phyloP scores from a whole-genome alignment of 1,140 invertebrate species.

The Micrasema minimum region DNA sequence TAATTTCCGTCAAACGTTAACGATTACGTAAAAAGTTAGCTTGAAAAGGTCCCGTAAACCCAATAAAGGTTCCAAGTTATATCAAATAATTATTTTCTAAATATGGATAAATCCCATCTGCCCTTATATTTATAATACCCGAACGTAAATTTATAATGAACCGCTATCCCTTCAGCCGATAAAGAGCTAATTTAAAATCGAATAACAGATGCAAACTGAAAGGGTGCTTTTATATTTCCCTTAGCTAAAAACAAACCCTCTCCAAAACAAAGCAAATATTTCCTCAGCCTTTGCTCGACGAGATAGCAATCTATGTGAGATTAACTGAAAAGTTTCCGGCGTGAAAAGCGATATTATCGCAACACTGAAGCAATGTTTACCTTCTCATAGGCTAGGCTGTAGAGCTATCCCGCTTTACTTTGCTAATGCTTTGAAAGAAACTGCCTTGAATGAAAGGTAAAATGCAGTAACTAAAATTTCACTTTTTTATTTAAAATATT shows the following conservation, averaged over 20 bases:
- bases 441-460: neutral
- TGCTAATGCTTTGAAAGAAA: constrained; percentile 35
- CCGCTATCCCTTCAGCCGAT: constrained; percentile 3
- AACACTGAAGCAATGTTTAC: constrained; percentile 30
- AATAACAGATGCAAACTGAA: constrained; percentile 28
- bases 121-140: neutral
- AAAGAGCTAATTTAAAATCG: constrained; percentile 30
- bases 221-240: constrained; percentile 39
- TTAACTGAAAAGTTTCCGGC: constrained; percentile 36
- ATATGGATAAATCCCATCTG: neutral
- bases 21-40: too few species aligned
- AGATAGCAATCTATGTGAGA: constrained; percentile 44
- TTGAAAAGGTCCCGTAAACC: too few species aligned
- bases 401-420: constrained; percentile 35
- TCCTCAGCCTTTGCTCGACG: constrained; percentile 36
- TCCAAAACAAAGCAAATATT: constrained; percentile 47
- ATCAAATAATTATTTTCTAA: too few species aligned
- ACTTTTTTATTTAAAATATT: too few species aligned
- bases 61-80: too few species aligned
- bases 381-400: constrained; percentile 38
- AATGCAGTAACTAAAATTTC: too few species aligned
- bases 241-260: constrained; percentile 36
- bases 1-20: too few species aligned
- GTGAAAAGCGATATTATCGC: constrained; percentile 44
- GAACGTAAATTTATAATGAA: constrained; percentile 23